Percentiles rank a stretch among this genome's conserved stretches.
phyloP scores from a whole-genome alignment of 1,140 invertebrate genomes.

The Cydia splendana region DNA sequence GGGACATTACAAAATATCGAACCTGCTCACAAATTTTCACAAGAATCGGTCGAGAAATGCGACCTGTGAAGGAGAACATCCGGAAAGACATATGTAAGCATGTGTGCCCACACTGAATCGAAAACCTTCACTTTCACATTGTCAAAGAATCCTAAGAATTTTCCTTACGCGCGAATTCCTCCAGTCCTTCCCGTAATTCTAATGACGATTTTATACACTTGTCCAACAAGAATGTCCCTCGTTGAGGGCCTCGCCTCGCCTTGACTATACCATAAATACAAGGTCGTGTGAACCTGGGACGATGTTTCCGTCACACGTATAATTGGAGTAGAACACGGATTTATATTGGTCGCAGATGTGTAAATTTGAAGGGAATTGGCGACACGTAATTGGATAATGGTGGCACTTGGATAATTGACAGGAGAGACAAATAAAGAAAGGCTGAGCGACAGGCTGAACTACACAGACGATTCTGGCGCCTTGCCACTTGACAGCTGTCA shows the following conservation, averaged over 20 bases:
- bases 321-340: constrained; percentile 19
- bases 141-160: too few species aligned
- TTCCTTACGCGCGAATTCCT: too few species aligned
- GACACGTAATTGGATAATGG: neutral
- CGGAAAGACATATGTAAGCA: too few species aligned
- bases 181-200: neutral
- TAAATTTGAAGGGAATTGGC: constrained; percentile 7
- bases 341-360: neutral
- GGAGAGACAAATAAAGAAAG: neutral
- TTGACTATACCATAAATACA: neutral
- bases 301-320: neutral
- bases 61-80: too few species aligned
- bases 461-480: too few species aligned
- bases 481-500: too few species aligned
- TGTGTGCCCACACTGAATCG: too few species aligned
- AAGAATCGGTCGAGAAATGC: too few species aligned
- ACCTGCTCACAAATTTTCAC: too few species aligned
- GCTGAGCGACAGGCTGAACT: too few species aligned
- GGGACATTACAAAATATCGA: too few species aligned
- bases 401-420: neutral
- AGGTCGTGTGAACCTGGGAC: constrained; percentile 1
- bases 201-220: neutral
- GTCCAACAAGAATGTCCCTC: neutral
- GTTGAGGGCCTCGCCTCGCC: neutral
- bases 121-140: too few species aligned